Evolutionary conservation across 2,888 invertebrate genomes (phyloP).

Genomic region (Crossocerus cetratus): DNA sequence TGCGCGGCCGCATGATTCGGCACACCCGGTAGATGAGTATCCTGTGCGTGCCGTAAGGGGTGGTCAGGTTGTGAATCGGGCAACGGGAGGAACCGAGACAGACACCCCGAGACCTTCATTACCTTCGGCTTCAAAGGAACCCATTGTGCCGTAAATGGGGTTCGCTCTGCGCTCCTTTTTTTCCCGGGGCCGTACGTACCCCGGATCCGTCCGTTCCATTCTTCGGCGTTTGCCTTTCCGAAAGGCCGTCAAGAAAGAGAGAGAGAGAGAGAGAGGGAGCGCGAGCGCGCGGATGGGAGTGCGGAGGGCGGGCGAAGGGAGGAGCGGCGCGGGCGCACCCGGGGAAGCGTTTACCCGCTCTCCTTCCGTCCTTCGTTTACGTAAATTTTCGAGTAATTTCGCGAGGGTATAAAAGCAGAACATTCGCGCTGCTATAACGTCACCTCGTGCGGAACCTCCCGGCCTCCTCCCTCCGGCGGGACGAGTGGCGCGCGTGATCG

Average conservation of each 20-base stretch:
- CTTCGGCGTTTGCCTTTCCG: conserved; percentile 66
- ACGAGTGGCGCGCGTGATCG: conserved; percentile 18
- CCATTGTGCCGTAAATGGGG: conserved; percentile 71
- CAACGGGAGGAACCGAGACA: conserved; percentile 58
- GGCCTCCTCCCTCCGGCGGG: conserved; percentile 36
- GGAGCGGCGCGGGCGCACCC: background rate
- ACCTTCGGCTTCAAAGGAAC: conserved; percentile 68
- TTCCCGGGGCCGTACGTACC: conserved; percentile 55
- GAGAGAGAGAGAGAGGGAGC: conserved; percentile 32
- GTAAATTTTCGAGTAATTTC: conserved; percentile 60
- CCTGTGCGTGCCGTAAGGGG: conserved; percentile 64
- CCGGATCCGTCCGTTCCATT: conserved; percentile 61
- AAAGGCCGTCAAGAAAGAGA: conserved; percentile 46
- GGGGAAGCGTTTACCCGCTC: conserved; percentile 46
- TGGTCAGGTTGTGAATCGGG: conserved; percentile 66
- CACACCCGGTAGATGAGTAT: conserved; percentile 63
- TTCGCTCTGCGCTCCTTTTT: conserved; percentile 56
- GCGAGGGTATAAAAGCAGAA: conserved; percentile 22
- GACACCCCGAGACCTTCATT: conserved; percentile 70
- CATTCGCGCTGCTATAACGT: conserved; percentile 52
- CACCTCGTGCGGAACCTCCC: conserved; percentile 54
- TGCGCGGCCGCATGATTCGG: background rate
- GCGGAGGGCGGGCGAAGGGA: conserved; percentile 1
- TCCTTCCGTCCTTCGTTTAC: conserved; percentile 48
- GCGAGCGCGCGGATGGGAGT: conserved; percentile 21